phyloP scores from a whole-genome alignment of 2,113 vertebrate genomes.

The Dicerorhinus sumatrensis region DNA sequence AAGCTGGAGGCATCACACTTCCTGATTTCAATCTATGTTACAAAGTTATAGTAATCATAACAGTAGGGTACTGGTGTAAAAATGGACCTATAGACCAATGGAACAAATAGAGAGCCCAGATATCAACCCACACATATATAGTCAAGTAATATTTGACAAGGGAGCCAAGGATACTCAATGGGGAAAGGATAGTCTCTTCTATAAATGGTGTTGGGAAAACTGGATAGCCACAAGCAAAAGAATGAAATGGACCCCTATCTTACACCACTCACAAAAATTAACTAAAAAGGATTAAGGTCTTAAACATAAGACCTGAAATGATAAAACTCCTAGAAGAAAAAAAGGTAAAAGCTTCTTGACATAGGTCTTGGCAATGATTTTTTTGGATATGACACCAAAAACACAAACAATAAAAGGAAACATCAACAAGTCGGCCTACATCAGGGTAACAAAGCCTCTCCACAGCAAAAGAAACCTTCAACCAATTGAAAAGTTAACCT shows the following conservation, averaged over 20 bases:
- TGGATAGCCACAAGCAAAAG: not conserved
- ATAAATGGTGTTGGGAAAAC: not conserved
- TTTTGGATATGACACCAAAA: not conserved
- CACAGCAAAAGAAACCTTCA: not conserved
- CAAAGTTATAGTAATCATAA: not conserved
- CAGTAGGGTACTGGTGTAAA: not conserved
- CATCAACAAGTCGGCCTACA: not conserved
- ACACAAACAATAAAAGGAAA: not conserved
- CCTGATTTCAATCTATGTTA: not conserved
- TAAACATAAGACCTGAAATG: not conserved
- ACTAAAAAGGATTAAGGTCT: not conserved
- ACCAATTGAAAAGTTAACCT: not conserved
- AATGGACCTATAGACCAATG: not conserved
- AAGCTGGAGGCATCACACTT: not conserved
- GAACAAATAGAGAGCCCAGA: not conserved
- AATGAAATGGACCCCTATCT: not conserved
- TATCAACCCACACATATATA: not conserved
- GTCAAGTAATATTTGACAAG: not conserved
- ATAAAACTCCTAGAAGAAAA: not conserved
- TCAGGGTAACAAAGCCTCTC: not conserved
- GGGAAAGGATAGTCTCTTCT: not conserved
- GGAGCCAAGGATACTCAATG: not conserved
- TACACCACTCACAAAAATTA: not conserved
- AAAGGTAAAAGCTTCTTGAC: not conserved
- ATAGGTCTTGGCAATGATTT: not conserved